Conservation (phyloP, 2,797 vertebrate genomes). For the Centropyge bicolor region DNA sequence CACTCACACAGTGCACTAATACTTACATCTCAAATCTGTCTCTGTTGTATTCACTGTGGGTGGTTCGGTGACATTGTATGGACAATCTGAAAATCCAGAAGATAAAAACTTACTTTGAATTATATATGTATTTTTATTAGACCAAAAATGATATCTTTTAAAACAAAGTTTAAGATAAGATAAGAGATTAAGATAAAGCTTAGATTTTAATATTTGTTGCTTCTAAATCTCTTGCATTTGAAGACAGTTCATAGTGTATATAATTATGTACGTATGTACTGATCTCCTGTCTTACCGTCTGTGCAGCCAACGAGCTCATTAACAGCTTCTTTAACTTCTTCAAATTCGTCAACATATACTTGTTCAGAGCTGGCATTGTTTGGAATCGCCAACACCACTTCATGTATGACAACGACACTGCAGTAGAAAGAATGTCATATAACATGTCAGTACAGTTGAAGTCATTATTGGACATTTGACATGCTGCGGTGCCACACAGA, state of each 20-base stretch:
- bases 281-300: background rate
- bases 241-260: background rate
- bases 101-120: background rate
- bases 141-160: no score
- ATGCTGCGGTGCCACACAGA: no score
- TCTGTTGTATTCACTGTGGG: fast-evolving
- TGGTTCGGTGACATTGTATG: fast-evolving
- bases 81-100: slow-evolving; percentile 14
- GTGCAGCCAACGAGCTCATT: fast-evolving
- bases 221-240: background rate
- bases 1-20: background rate
- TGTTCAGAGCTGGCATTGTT: background rate
- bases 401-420: slow-evolving; percentile 52
- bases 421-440: background rate
- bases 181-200: background rate
- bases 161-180: no score
- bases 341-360: fast-evolving
- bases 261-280: background rate
- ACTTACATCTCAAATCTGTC: background rate
- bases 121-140: background rate
- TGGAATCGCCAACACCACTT: slow-evolving; percentile 45
- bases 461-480: no score
- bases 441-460: background rate
- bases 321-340: fast-evolving
- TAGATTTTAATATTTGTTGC: background rate